Base-by-base conservation (phyloP, 2,888 invertebrate genomes). In the Eudasyphora cyanicolor region DNA sequence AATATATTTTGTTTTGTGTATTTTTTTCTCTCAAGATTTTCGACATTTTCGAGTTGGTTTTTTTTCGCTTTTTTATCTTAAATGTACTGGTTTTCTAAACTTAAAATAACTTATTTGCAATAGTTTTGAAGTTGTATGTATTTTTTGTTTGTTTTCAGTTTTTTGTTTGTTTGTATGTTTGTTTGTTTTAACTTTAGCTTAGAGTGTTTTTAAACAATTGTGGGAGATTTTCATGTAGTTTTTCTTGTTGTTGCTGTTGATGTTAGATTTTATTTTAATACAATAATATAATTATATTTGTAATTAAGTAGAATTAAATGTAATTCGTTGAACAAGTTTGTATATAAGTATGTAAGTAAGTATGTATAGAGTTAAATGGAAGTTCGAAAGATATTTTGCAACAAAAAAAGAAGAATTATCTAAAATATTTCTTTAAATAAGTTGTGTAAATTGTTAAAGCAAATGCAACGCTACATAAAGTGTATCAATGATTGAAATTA, bases 121-220 rank as follows among this genome's bases (percentile, higher is more conserved):
- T 67, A 67, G 42, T 21, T 67, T 64, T 64, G 12, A 27, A 57
- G 24, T 57, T 57, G 57, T 57, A 45, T 35, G 60, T 49, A 54
- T 10, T 79, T 67, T 62, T 19, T 24, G 76, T 69, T 69, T 69
- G 19, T 78, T 57, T n/a, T 54, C 38, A 54, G n/a, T 54, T 71
- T 10, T 54, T 64, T 19, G 17, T n/a, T 60, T 51, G 8, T 32
- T 45, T 69, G 29, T 10, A 51, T 27, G 60, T 35, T 32, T 77
- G 24, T 51, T 67, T 17, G 35, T 42, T 32, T 69, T 62, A 27
- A 29, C 6, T 69, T 75, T 76, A 67, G 42, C 70, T 77, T 77
- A 80, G 45, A 79, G 78, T 76, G 79, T 84, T 84, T n/a, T 82
- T 82, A 76, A 81, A 82, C 84, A 85, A 83, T 82, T 85, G 82